These are phyloP conservation scores for Gymnoscelis rufifasciata DNA, from an alignment of 2,888 invertebrate genomes.

Conservation along the genomic window DNA sequence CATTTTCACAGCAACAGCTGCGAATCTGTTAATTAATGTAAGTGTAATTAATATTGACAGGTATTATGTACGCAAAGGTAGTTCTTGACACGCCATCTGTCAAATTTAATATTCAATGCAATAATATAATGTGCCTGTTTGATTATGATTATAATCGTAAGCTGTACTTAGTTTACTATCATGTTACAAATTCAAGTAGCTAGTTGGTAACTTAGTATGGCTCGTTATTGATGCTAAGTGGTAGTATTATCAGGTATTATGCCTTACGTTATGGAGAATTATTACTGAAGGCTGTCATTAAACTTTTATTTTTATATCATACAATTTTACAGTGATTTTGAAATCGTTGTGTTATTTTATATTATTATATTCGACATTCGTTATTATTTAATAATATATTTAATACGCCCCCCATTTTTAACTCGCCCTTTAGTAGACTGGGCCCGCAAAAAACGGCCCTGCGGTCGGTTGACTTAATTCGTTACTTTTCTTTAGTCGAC, in stretches of 20 bases:
- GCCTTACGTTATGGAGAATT: too few species aligned
- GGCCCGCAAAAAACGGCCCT: too few species aligned
- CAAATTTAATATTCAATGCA: constrained; percentile 12
- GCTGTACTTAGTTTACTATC: background rate
- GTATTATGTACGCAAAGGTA: constrained; percentile 6
- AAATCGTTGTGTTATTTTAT: too few species aligned
- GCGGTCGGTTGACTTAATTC: too few species aligned
- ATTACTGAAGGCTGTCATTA: too few species aligned
- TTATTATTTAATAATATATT: too few species aligned
- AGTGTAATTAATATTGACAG: constrained; percentile 7
- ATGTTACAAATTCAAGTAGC: background rate
- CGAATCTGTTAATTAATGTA: constrained; percentile 1
- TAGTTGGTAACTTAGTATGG: background rate
- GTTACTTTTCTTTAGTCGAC: too few species aligned
- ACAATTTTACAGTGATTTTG: too few species aligned
- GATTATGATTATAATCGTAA: constrained; percentile 4
- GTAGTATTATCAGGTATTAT: background rate
- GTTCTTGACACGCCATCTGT: constrained; percentile 13
- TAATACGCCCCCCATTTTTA: too few species aligned
- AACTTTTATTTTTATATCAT: too few species aligned
- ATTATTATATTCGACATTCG: too few species aligned
- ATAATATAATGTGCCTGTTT: constrained; percentile 7
- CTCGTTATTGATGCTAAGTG: background rate
- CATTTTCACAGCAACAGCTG: constrained; percentile 1
- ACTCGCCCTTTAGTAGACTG: too few species aligned